Evolutionary conservation across 2,113 vertebrate genomes (phyloP).

Genomic region (Platichthys stellatus): DNA sequence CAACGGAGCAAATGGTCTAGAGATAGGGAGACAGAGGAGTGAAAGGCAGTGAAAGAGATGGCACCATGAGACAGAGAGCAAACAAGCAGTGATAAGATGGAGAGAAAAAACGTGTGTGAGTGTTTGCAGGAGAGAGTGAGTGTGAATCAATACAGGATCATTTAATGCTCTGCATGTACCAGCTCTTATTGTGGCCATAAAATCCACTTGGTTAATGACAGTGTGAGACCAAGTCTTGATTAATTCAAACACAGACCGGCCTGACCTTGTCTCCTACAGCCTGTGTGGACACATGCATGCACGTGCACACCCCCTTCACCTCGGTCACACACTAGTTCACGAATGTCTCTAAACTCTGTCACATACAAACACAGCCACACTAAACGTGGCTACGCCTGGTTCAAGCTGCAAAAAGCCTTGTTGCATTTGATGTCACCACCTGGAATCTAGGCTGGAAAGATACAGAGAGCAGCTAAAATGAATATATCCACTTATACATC

Average conservation of each 20-base stretch:
- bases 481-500: background rate
- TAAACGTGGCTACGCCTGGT: background rate
- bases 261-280: constrained; percentile 49
- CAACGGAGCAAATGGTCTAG: constrained; percentile 7
- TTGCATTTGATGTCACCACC: background rate
- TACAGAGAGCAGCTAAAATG: background rate
- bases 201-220: constrained; percentile 32
- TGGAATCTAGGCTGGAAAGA: background rate
- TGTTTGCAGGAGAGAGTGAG: background rate
- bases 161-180: constrained; percentile 21
- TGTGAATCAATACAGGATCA: constrained; percentile 45
- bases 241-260: constrained; percentile 60
- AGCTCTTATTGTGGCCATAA: constrained; percentile 30
- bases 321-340: background rate
- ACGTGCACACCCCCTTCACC: background rate
- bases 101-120: background rate
- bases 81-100: constrained; percentile 35
- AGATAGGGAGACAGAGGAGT: constrained; percentile 1
- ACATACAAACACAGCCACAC: background rate
- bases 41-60: background rate
- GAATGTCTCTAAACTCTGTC: background rate
- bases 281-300: background rate
- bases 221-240: constrained; percentile 31
- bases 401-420: background rate
- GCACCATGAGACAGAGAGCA: constrained; percentile 34